Conservation (phyloP, 2,888 invertebrate species). For the Papilio gigon region DNA sequence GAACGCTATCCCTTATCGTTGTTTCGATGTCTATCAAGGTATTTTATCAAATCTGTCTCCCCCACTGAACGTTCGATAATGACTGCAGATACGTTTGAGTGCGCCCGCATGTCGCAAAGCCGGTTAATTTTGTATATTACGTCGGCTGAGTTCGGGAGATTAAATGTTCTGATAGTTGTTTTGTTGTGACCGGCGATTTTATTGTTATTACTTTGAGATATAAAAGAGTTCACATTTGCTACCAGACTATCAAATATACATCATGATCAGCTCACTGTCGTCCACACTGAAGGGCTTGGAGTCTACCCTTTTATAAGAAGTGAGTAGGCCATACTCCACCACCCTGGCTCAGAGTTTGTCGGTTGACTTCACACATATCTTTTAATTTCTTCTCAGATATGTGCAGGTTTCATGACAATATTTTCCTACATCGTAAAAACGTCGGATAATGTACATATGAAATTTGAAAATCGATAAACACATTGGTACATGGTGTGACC, state of each 20-base stretch:
- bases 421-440: too few relatives aligned
- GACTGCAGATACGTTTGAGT: conserved; percentile 70
- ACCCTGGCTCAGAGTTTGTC: too few relatives aligned
- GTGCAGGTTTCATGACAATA: too few relatives aligned
- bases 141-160: conserved; percentile 43
- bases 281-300: too few relatives aligned
- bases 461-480: too few relatives aligned
- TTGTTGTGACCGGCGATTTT: conserved; percentile 51
- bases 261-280: too few relatives aligned
- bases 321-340: too few relatives aligned
- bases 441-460: too few relatives aligned
- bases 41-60: conserved; percentile 58
- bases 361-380: too few relatives aligned
- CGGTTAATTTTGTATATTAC: conserved; percentile 66
- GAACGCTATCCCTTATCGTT: conserved; percentile 34
- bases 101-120: conserved; percentile 71
- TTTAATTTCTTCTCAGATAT: too few relatives aligned
- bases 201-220: conserved; percentile 34
- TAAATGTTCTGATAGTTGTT: conserved; percentile 44
- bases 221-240: background rate
- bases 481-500: too few relatives aligned
- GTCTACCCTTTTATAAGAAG: too few relatives aligned
- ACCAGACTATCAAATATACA: background rate
- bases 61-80: conserved; percentile 69
- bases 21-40: conserved; percentile 50